phyloP scores from a whole-genome alignment of 2,888 invertebrate species.

The Scaptomyza parva region DNA sequence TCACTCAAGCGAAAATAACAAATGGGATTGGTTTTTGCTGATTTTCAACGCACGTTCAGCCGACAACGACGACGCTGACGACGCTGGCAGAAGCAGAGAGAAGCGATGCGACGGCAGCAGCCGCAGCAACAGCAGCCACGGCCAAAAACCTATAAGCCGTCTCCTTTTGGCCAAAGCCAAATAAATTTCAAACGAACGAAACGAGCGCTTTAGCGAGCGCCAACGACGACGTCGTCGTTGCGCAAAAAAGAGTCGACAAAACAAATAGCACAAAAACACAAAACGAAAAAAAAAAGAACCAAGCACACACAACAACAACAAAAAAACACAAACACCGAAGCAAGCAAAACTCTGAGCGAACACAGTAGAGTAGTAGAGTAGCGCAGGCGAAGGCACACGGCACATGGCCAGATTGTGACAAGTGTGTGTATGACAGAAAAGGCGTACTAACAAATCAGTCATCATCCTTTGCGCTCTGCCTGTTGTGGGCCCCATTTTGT shows the following conservation, averaged over 20 bases:
- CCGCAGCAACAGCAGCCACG: conserved; percentile 57
- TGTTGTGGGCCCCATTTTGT: conserved; percentile 64
- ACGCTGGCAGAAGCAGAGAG: conserved; percentile 45
- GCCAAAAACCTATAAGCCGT: conserved; percentile 82
- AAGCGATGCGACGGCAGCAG: conserved; percentile 57
- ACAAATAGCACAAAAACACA: conserved; percentile 54
- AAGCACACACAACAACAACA: neutral
- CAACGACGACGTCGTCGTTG: conserved; percentile 50
- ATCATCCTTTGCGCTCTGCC: conserved; percentile 77
- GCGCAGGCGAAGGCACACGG: conserved; percentile 32
- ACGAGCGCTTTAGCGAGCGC: conserved; percentile 58
- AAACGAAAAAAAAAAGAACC: conserved; percentile 3
- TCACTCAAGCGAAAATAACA: conserved; percentile 85
- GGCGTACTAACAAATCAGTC: conserved; percentile 85
- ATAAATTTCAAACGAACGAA: conserved; percentile 82
- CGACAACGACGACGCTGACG: conserved; percentile 38
- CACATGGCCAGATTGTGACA: conserved; percentile 64
- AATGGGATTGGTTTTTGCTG: conserved; percentile 85
- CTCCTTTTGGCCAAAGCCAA: conserved; percentile 84
- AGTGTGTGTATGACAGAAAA: conserved; percentile 83
- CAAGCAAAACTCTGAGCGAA: conserved; percentile 39
- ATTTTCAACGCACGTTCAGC: conserved; percentile 77
- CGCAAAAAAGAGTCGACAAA: conserved; percentile 63
- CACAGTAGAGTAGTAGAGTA: conserved; percentile 31
- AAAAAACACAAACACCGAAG: conserved; percentile 25